These are phyloP conservation scores for Rallus crepitans DNA, from an alignment of 2,797 vertebrate species.

Conservation along the genomic window DNA sequence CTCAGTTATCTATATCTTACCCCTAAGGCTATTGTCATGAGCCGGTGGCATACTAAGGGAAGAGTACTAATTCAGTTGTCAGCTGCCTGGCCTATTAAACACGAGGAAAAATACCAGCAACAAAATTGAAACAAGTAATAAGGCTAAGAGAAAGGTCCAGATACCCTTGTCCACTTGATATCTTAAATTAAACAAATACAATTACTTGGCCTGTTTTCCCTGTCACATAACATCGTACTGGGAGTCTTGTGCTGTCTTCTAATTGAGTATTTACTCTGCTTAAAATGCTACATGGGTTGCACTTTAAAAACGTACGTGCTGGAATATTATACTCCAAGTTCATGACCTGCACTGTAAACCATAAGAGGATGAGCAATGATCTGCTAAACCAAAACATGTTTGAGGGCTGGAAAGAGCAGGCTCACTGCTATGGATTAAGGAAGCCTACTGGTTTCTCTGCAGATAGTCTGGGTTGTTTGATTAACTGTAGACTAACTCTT, in stretches of 20 bases:
- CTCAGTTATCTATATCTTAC: constrained; percentile 95
- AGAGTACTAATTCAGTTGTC: constrained; percentile 89
- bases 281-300: constrained; percentile 28
- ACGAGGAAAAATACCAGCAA: constrained; percentile 69
- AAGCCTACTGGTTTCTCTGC: not conserved
- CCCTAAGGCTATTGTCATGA: constrained; percentile 99
- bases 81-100: constrained; percentile 87
- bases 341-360: constrained; percentile 47
- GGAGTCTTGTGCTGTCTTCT: constrained; percentile 10
- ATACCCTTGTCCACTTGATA: constrained; percentile 75
- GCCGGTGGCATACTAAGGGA: constrained; percentile 92
- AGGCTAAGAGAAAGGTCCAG: constrained; percentile 76
- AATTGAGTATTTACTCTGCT: constrained; percentile 61
- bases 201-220: constrained; percentile 53
- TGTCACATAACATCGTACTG: constrained; percentile 51
- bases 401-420: not conserved
- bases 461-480: not conserved
- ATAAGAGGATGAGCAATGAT: constrained; percentile 35
- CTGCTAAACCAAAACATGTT: constrained; percentile 30
- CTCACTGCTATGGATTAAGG: constrained; percentile 11
- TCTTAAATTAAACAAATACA: constrained; percentile 66
- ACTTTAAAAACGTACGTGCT: constrained; percentile 62
- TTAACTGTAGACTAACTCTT: not conserved
- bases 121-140: constrained; percentile 88
- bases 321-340: constrained; percentile 53